phyloP scores from a whole-genome alignment of 2,113 vertebrate species.

The Phylloscopus trochilus region DNA sequence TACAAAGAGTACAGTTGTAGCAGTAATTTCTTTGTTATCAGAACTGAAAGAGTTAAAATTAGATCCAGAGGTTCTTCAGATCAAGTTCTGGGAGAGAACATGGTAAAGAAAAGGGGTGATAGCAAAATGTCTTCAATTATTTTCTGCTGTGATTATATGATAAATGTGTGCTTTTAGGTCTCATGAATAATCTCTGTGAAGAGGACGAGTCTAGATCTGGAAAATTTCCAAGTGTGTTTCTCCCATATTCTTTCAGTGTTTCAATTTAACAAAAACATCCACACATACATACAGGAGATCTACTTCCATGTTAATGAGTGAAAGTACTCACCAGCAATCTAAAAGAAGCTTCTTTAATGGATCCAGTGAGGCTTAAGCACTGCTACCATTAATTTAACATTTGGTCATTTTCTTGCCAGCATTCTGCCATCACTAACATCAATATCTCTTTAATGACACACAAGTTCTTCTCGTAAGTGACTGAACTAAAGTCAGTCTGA shows the following conservation, averaged over 20 bases:
- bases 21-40: neutral
- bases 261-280: conserved; percentile 16
- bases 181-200: neutral
- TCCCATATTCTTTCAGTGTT: neutral
- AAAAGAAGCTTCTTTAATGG: neutral
- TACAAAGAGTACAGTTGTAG: neutral
- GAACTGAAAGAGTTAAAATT: neutral
- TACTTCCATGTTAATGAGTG: neutral
- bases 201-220: neutral
- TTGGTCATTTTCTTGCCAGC: neutral
- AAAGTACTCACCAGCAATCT: neutral
- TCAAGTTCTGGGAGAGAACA: neutral
- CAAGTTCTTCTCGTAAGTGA: neutral
- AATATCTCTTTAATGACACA: neutral
- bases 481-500: neutral
- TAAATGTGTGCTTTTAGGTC: conserved; percentile 1
- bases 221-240: neutral
- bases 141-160: neutral
- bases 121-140: neutral
- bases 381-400: neutral
- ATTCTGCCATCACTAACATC: neutral
- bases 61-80: neutral
- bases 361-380: neutral
- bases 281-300: neutral
- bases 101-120: neutral